These are phyloP conservation scores for Drosophila silvestris DNA, from an alignment of 2,888 invertebrate species.

Conservation along the genomic window DNA sequence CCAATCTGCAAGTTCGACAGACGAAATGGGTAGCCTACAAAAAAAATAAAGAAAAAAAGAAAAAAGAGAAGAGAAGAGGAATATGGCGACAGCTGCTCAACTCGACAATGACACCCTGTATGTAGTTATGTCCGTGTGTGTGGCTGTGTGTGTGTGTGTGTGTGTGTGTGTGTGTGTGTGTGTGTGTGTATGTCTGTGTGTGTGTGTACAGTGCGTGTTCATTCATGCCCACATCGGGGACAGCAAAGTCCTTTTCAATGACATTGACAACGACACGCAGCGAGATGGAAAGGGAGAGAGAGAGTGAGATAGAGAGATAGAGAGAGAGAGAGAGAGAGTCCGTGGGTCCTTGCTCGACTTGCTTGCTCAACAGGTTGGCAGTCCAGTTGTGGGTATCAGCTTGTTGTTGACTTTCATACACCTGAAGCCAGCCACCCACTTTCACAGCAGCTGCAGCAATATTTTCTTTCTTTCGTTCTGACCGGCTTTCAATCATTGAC, in stretches of 20 bases:
- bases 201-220: conserved; percentile 34
- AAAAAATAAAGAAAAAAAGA: not conserved
- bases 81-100: conserved; percentile 45
- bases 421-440: not conserved
- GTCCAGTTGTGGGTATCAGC: conserved; percentile 30
- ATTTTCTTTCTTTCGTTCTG: conserved; percentile 6
- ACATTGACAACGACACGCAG: conserved; percentile 46
- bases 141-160: not conserved
- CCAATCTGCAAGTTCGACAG: conserved; percentile 32
- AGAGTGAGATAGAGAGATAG: not conserved
- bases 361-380: conserved; percentile 61
- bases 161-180: not conserved
- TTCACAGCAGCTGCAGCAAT: conserved; percentile 27
- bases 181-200: too few relatives aligned
- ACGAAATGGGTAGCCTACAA: conserved; percentile 2
- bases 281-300: not conserved
- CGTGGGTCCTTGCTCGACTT: conserved; percentile 15
- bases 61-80: not conserved
- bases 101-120: conserved; percentile 30
- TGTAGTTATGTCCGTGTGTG: not conserved
- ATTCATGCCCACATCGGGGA: conserved; percentile 25
- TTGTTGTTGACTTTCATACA: conserved; percentile 31
- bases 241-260: conserved; percentile 59
- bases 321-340: not conserved
- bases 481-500: conserved; percentile 62